Percentiles rank a stretch among this genome's conserved stretches.
Evolutionary conservation across 2,888 invertebrate species (phyloP).

Genomic region (Apodemia duryi): DNA sequence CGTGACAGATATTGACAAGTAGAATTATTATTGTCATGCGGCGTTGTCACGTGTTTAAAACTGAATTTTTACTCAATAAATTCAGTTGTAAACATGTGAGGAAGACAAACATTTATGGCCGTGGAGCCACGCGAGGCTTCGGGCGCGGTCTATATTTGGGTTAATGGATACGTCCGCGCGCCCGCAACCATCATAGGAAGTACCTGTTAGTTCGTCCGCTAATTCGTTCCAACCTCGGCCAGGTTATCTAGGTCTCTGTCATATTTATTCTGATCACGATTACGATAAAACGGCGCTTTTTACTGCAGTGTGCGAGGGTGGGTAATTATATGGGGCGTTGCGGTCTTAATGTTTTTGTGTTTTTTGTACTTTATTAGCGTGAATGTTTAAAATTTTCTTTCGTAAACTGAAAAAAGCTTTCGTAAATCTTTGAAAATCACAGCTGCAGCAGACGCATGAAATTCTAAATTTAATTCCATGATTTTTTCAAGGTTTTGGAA

Average conservation of each 20-base stretch:
- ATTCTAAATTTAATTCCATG: too few species aligned
- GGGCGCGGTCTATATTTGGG: constrained; percentile 77
- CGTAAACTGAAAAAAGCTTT: too few species aligned
- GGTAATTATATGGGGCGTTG: not conserved
- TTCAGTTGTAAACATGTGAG: constrained; percentile 24
- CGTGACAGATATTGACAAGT: not conserved
- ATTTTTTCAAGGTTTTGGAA: too few species aligned
- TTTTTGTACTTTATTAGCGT: too few species aligned
- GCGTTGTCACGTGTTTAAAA: too few species aligned
- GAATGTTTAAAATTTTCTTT: too few species aligned
- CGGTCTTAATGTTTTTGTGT: too few species aligned
- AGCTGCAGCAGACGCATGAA: too few species aligned
- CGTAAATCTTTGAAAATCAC: too few species aligned
- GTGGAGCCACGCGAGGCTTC: constrained; percentile 52
- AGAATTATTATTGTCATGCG: not conserved
- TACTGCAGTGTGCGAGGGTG: not conserved
- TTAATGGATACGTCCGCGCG: constrained; percentile 77
- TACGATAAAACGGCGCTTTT: not conserved
- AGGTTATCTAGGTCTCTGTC: constrained; percentile 33
- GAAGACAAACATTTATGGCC: constrained; percentile 25
- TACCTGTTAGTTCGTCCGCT: constrained; percentile 66
- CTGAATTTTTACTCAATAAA: not conserved
- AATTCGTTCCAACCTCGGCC: constrained; percentile 41
- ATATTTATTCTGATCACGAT: constrained; percentile 2
- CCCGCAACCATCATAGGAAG: constrained; percentile 66